Evolutionary conservation across 2,888 invertebrate species (phyloP), one percentile per base, ranked within the genome.

Genomic region (Erebia aethiops): DNA sequence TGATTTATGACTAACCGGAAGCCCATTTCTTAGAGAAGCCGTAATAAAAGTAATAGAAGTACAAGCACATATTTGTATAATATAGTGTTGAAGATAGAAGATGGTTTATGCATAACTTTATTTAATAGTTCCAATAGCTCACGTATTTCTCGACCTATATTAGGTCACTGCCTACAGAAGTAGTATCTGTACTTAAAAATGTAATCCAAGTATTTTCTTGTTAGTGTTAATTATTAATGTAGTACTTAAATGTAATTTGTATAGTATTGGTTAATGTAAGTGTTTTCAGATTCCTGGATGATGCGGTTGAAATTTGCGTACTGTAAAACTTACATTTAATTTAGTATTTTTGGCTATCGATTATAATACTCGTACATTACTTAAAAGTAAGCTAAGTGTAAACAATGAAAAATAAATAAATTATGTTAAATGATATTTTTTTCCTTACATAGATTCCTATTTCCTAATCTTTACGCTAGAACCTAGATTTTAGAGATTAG

Each of bases 111-210:
- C 43, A 18, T 62, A 62, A n/a, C 14, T 21, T 43, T 18, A 18
- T 43, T 60, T 2, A 35, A 35, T 35, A 35, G 1, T 35, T n/a
- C 41, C 16, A 3, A 11, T n/a, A 43, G 16, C 18, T 46, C 80
- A 83, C 79, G 71, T 46, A 57, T 49, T 63, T 58, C 73, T 75
- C 11, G 78, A 81, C 87, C 90, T 90, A 87, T 77, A 86, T 86
- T 87, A 89, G 88, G 89, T 80, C 78, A 10, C 88, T 84, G 89
- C 90, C 87, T 89, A 75, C 82, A 87, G 82, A 87, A 86, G 84
- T 84, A 81, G 83, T 69, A 67, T 85, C 81, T 87, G 88, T 90
- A 90, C 84, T 87, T 89, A 87, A 86, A 77, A 70, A 73, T 80
- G 79, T 77, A 81, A 81, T 79, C 69, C 80, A 84, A 77, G 86